phyloP scores from a whole-genome alignment of 2,888 invertebrate genomes.

The Cephus pygmeus region DNA sequence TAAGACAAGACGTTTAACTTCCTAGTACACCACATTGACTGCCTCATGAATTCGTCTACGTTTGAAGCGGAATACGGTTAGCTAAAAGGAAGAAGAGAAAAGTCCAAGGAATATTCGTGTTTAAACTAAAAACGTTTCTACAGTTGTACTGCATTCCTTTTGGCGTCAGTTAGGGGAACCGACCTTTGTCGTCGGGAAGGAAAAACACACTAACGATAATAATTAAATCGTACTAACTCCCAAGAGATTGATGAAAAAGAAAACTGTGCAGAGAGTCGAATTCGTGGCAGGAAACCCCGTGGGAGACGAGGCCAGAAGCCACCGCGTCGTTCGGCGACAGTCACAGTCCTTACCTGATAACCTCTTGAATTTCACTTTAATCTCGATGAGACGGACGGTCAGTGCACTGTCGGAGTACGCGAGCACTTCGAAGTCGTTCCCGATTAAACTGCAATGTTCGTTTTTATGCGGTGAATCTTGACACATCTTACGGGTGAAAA shows the following conservation, averaged over 20 bases:
- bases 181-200: background rate
- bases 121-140: background rate
- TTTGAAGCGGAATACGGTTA: background rate
- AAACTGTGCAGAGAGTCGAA: background rate
- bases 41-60: background rate
- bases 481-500: constrained; percentile 41
- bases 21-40: background rate
- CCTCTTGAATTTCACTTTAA: constrained; percentile 43
- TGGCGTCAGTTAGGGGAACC: background rate
- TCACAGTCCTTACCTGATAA: constrained; percentile 35
- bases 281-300: constrained; percentile 5
- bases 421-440: constrained; percentile 26
- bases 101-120: background rate
- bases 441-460: constrained; percentile 31
- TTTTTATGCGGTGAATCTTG: constrained; percentile 40
- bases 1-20: background rate
- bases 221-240: background rate
- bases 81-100: background rate
- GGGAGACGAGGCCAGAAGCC: constrained; percentile 3
- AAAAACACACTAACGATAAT: background rate
- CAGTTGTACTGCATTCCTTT: background rate
- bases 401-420: constrained; percentile 28
- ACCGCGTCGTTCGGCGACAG: background rate
- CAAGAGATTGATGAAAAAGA: background rate
- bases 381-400: constrained; percentile 31